phyloP scores from a whole-genome alignment of 2,888 invertebrate genomes.

The Cataglyphis altisquamis region DNA sequence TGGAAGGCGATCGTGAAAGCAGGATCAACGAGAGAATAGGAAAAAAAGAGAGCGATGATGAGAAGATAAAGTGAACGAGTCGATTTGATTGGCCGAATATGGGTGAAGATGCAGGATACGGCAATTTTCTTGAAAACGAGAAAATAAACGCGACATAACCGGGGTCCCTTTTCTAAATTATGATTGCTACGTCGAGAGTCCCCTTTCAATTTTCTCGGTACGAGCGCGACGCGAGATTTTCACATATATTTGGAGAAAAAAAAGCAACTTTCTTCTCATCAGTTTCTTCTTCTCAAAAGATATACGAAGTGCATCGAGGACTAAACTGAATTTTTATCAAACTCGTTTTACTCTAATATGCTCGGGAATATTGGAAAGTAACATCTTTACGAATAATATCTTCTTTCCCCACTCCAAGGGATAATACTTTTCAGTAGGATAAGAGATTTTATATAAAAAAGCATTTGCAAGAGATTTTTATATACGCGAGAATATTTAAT shows the following conservation, averaged over 20 bases:
- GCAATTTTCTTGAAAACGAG: conserved; percentile 8
- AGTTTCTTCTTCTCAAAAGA: background rate
- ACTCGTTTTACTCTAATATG: conserved; percentile 34
- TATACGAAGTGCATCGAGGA: conserved; percentile 31
- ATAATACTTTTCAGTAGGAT: conserved; percentile 5
- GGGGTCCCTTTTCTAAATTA: conserved; percentile 15
- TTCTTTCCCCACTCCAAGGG: background rate
- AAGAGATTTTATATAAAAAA: background rate
- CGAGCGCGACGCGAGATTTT: conserved; percentile 13
- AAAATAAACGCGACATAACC: conserved; percentile 32
- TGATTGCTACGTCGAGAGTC: background rate
- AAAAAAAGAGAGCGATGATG: background rate
- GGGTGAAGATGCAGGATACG: background rate
- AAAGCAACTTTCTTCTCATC: background rate
- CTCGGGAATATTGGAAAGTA: conserved; percentile 42
- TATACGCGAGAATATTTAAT: background rate
- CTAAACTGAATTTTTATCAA: conserved; percentile 45
- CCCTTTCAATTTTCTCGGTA: conserved; percentile 22
- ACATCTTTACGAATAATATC: conserved; percentile 45
- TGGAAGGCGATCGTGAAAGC: background rate
- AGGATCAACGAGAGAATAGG: background rate
- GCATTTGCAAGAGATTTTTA: background rate
- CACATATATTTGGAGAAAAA: background rate
- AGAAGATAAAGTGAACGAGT: background rate
- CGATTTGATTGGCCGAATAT: background rate